These are phyloP conservation scores for Pristionchus arcanus DNA, from an alignment of 2,888 invertebrate species.

Conservation along the genomic window DNA sequence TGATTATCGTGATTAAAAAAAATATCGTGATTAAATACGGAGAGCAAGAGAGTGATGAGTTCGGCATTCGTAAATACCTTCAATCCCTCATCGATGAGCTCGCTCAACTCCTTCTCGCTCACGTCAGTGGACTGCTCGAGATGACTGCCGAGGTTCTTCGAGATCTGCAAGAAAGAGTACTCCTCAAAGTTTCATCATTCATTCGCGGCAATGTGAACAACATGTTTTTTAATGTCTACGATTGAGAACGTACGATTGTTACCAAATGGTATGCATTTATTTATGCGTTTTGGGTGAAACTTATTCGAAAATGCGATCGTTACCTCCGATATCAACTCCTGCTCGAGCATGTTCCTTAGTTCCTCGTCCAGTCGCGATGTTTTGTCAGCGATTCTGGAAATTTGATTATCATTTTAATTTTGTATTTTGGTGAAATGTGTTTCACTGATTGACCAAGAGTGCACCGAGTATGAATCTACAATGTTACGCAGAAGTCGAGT, in stretches of 20 bases:
- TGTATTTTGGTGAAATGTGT: too few relatives aligned
- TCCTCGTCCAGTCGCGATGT: conserved; percentile 18
- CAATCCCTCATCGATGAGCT: conserved; percentile 58
- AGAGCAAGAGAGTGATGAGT: too few relatives aligned
- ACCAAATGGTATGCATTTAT: neutral
- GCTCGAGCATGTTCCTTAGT: conserved; percentile 20
- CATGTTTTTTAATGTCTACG: too few relatives aligned
- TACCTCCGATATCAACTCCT: conserved; percentile 48
- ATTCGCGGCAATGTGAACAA: too few relatives aligned
- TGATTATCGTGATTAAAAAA: too few relatives aligned
- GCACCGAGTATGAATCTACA: neutral
- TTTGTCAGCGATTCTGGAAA: conserved; percentile 27
- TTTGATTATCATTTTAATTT: too few relatives aligned
- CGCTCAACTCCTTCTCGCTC: conserved; percentile 56
- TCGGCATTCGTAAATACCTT: too few relatives aligned
- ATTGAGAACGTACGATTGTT: too few relatives aligned
- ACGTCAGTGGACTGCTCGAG: conserved; percentile 53
- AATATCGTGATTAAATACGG: too few relatives aligned
- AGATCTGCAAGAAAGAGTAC: conserved; percentile 16
- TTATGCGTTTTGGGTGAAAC: neutral
- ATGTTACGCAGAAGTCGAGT: too few relatives aligned
- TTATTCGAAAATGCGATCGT: neutral
- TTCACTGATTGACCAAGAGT: neutral
- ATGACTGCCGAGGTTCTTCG: conserved; percentile 37
- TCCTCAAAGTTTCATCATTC: too few relatives aligned